Evolutionary conservation across 2,797 vertebrate genomes (phyloP).

Genomic region (Psittacula derbiana): DNA sequence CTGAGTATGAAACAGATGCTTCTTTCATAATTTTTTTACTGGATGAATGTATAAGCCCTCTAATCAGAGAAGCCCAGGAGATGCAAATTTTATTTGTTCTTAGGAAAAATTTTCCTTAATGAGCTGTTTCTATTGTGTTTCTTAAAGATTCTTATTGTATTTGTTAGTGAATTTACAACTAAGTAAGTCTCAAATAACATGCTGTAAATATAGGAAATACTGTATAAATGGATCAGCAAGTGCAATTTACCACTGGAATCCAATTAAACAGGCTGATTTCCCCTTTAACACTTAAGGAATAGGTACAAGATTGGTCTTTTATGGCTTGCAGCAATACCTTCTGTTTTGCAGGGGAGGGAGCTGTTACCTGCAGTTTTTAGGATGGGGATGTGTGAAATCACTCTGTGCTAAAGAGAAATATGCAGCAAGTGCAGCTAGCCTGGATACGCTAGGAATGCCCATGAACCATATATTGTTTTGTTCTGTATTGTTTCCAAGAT

Average conservation of each 20-base stretch:
- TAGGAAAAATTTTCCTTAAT: neutral
- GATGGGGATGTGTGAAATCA: neutral
- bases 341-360: constrained; percentile 50
- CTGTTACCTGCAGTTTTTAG: constrained; percentile 48
- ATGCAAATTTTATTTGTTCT: neutral
- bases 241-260: neutral
- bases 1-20: constrained; percentile 36
- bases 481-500: neutral
- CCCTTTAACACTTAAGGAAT: neutral
- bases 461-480: neutral
- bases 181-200: neutral
- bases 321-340: neutral
- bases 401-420: neutral
- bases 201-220: neutral
- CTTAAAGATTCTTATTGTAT: neutral
- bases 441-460: neutral
- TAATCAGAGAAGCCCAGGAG: neutral
- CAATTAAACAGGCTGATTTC: neutral
- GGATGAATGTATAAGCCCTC: neutral
- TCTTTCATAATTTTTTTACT: neutral
- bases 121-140: neutral
- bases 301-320: neutral
- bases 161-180: constrained; percentile 17
- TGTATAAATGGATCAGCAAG: neutral
- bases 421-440: neutral